Evolutionary conservation across 2,888 invertebrate genomes (phyloP), one percentile per base, ranked within the genome.

Genomic region (Phymatocera aterrima): DNA sequence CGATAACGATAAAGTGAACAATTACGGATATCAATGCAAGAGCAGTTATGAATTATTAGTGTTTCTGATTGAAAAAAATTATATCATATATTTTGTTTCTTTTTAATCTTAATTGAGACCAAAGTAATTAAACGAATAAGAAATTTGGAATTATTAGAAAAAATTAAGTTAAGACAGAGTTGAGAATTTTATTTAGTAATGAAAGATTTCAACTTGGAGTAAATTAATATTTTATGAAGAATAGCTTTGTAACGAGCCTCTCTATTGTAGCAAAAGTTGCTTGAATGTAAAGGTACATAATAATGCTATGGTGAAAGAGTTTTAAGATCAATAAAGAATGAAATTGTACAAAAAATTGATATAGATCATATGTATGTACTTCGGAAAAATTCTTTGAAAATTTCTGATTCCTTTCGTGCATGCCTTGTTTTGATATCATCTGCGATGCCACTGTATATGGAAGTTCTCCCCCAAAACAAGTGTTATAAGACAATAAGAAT

Each of bases 401-500:
- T 68, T 46, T 46, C 12, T 24, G 43, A 46, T 68, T 28, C 57
- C 57, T 28, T n/a, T 28, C n/a, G 12, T 12, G 34, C 72, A 51
- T 72, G 31, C 21, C 31, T 72, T 72, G 51, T 51, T 72, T 72
- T 51, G 51, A 48, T 72, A 72, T 72, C 31, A 72, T 72, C 51
- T 51, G 34, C 51, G 51, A 51, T 72, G 72, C 51, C 72, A 72
- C 72, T 72, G 72, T 51, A 72, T 51, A 72, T 48, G 34, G 51
- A 72, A 72, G 72, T 51, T 72, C 34, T 51, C 48, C 34, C 34
- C 31, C 51, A 15, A 72, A n/a, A n/a, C n/a, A n/a, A 72, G 72
- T 34, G 72, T 72, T 72, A 21, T 51, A 51, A 34, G 31, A 10
- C 72, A 15, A 10, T 12, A 18, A 2, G 1, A 34, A 34, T 18